phyloP scores from a whole-genome alignment of 2,888 invertebrate species.

The Anthrax anthrax region DNA sequence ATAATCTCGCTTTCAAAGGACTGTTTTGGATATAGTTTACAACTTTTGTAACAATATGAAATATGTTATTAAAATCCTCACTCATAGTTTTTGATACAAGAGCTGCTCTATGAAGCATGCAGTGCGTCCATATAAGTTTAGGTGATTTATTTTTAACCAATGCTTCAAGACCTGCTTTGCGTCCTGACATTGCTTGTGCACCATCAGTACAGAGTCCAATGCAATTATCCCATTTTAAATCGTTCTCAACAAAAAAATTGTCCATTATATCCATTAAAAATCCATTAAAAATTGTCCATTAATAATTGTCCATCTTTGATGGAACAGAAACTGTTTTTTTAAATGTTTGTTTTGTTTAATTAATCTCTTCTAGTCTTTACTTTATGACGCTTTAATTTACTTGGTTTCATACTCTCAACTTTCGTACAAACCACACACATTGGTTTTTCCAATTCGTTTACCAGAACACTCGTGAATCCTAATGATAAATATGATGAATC shows the following conservation, averaged over 20 bases:
- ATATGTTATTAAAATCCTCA: no score
- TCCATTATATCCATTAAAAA: slow-evolving; percentile 17
- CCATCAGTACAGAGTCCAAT: slow-evolving; percentile 18
- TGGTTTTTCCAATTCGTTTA: slow-evolving; percentile 10
- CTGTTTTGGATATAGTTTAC: no score
- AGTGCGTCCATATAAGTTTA: slow-evolving; percentile 6
- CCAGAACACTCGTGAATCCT: slow-evolving; percentile 7
- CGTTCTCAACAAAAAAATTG: slow-evolving; percentile 13
- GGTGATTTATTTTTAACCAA: slow-evolving; percentile 6
- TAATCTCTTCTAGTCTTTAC: slow-evolving; percentile 12
- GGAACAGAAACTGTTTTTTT: slow-evolving; percentile 11
- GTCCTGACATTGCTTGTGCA: slow-evolving; percentile 14
- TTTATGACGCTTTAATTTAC: slow-evolving; percentile 11
- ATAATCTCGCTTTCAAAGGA: no score
- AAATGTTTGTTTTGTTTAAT: slow-evolving; percentile 8
- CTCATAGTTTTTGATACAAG: slow-evolving; percentile 2
- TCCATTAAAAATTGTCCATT: slow-evolving; percentile 13
- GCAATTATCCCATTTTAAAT: slow-evolving; percentile 15
- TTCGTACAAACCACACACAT: slow-evolving; percentile 10
- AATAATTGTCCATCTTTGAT: slow-evolving; percentile 12
- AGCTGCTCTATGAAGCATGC: slow-evolving; percentile 7
- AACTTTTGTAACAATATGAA: slow-evolving; percentile 5
- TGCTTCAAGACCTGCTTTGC: slow-evolving; percentile 7
- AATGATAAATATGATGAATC: slow-evolving; percentile 10
- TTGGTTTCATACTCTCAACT: slow-evolving; percentile 11